Evolutionary conservation across 1,140 invertebrate species (phyloP).

Genomic region (Antheraea pernyi): DNA sequence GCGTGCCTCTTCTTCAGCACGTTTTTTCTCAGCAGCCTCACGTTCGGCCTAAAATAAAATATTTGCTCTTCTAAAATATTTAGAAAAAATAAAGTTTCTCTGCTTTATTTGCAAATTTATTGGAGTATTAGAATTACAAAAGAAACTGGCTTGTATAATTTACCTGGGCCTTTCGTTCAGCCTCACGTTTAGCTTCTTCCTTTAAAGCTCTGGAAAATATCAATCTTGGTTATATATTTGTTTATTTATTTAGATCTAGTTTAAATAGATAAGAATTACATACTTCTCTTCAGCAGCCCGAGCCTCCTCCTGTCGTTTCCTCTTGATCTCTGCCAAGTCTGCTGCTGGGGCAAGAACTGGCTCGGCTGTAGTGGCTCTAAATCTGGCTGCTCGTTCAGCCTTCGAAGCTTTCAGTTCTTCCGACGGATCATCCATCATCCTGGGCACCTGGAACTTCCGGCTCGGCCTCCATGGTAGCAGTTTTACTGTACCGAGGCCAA

Average conservation of each 20-base stretch:
- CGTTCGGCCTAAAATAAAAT: slow-evolving; percentile 46
- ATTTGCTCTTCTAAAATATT: too few species aligned
- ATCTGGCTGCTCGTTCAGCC: slow-evolving; percentile 76
- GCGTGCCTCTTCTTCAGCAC: slow-evolving; percentile 59
- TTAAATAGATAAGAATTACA: background rate
- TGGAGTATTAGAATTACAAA: too few species aligned
- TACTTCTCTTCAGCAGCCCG: slow-evolving; percentile 82
- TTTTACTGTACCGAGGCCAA: slow-evolving; percentile 74
- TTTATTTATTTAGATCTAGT: background rate
- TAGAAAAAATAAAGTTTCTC: background rate
- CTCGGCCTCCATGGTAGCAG: slow-evolving; percentile 82
- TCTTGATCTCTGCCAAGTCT: slow-evolving; percentile 80
- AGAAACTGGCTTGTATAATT: slow-evolving; percentile 2
- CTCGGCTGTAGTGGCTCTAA: slow-evolving; percentile 66
- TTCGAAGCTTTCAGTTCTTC: slow-evolving; percentile 80
- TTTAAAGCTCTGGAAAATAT: slow-evolving; percentile 70
- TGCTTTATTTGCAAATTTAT: too few species aligned
- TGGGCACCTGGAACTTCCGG: slow-evolving; percentile 81
- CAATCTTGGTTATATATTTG: slow-evolving; percentile 8
- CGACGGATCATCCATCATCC: slow-evolving; percentile 78
- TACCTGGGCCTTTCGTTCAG: slow-evolving; percentile 73
- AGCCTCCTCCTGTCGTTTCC: slow-evolving; percentile 80
- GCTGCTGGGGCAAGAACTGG: slow-evolving; percentile 74
- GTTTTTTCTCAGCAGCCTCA: slow-evolving; percentile 54
- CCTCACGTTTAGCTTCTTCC: slow-evolving; percentile 74